phyloP scores from a whole-genome alignment of 2,888 invertebrate genomes.

The Temnothorax ravouxi region DNA sequence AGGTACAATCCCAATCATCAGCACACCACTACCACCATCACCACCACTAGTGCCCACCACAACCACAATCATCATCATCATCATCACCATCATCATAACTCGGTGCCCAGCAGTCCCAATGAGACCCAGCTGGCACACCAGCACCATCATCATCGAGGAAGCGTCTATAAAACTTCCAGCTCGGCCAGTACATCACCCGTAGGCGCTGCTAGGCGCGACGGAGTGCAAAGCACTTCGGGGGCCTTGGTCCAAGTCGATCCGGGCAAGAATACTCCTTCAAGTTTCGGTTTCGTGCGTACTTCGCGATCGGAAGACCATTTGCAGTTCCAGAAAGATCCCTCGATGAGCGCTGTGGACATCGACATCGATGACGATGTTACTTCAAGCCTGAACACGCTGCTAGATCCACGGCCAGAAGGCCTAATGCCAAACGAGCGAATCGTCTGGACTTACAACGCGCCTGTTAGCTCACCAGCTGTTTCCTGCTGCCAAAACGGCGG shows the following conservation, averaged over 20 bases:
- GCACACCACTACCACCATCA: slow-evolving; percentile 86
- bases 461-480: slow-evolving; percentile 89
- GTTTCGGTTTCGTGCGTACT: slow-evolving; percentile 91
- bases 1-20: slow-evolving; percentile 88
- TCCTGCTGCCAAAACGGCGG: slow-evolving; percentile 88
- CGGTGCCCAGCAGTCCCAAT: slow-evolving; percentile 91
- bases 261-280: slow-evolving; percentile 72
- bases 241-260: slow-evolving; percentile 60
- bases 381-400: slow-evolving; percentile 95
- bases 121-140: slow-evolving; percentile 87
- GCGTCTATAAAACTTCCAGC: slow-evolving; percentile 85
- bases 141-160: slow-evolving; percentile 44
- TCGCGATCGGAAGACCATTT: slow-evolving; percentile 97
- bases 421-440: slow-evolving; percentile 90
- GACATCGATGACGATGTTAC: slow-evolving; percentile 98
- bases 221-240: slow-evolving; percentile 74
- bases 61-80: slow-evolving; percentile 87
- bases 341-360: slow-evolving; percentile 94
- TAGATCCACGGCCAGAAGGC: slow-evolving; percentile 91
- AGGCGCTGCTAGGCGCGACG: slow-evolving; percentile 87
- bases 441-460: slow-evolving; percentile 97
- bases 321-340: slow-evolving; percentile 92
- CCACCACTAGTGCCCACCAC: slow-evolving; percentile 87
- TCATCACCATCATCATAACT: slow-evolving; percentile 87
- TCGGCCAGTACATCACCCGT: slow-evolving; percentile 88